These are phyloP conservation scores for Norana najaformis DNA, from an alignment of 2,888 invertebrate species.

Conservation along the genomic window DNA sequence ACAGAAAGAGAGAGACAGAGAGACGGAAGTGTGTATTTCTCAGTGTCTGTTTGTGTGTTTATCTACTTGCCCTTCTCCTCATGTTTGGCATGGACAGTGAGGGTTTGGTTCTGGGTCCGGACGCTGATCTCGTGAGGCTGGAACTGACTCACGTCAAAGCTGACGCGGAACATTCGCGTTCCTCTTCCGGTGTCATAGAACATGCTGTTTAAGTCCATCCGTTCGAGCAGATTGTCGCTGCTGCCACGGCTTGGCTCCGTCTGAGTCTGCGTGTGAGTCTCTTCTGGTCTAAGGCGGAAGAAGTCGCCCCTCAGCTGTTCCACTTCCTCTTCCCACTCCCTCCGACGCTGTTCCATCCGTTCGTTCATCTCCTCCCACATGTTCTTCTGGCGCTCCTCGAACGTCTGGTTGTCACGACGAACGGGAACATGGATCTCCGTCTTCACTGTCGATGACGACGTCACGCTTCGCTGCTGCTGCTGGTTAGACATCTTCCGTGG, in stretches of 20 bases:
- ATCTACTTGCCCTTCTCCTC: slow-evolving; percentile 39
- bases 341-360: slow-evolving; percentile 43
- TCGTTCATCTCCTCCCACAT: slow-evolving; percentile 50
- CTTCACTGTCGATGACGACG: slow-evolving; percentile 51
- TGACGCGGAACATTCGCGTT: slow-evolving; percentile 41
- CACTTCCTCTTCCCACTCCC: slow-evolving; percentile 46
- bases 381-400: slow-evolving; percentile 58
- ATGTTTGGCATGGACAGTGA: slow-evolving; percentile 46
- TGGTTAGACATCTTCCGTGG: background rate
- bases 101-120: slow-evolving; percentile 42
- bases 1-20: background rate
- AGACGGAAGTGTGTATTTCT: background rate
- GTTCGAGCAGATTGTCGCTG: slow-evolving; percentile 36
- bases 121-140: slow-evolving; percentile 47
- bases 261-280: background rate
- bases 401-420: slow-evolving; percentile 56
- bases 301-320: slow-evolving; percentile 58
- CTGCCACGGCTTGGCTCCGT: background rate
- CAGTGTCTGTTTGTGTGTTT: background rate
- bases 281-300: slow-evolving; percentile 53
- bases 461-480: background rate
- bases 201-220: slow-evolving; percentile 39
- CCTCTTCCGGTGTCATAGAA: slow-evolving; percentile 38
- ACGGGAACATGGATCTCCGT: slow-evolving; percentile 60
- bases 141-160: slow-evolving; percentile 48